These are phyloP conservation scores for Garrulus glandarius DNA, from an alignment of 2,797 vertebrate species.

Conservation along the genomic window DNA sequence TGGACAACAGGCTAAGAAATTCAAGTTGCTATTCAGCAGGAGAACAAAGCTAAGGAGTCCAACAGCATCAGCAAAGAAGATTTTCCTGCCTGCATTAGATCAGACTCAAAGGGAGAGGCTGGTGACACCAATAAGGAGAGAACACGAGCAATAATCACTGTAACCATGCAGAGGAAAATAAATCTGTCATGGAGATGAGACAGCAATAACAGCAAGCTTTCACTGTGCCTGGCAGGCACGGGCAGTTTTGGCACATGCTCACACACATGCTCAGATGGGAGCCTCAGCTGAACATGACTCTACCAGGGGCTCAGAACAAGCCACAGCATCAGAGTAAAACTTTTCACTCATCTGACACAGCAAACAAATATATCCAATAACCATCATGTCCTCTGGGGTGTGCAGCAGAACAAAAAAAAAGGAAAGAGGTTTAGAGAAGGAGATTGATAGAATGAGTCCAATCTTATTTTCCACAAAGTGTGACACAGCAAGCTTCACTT, in stretches of 20 bases:
- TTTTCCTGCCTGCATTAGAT: background rate
- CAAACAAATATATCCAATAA: constrained; percentile 25
- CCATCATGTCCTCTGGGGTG: background rate
- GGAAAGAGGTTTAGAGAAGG: background rate
- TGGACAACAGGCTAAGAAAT: background rate
- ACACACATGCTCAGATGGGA: background rate
- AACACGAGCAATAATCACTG: background rate
- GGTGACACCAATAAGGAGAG: background rate
- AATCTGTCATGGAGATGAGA: background rate
- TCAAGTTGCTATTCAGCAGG: background rate
- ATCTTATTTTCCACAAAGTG: constrained; percentile 8
- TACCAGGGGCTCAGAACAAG: background rate
- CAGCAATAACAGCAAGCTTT: background rate
- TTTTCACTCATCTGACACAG: background rate
- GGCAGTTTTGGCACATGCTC: background rate
- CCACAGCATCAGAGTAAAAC: background rate
- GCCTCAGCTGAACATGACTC: rapidly evolving
- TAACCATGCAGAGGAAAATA: background rate
- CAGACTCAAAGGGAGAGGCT: background rate
- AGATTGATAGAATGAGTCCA: constrained; percentile 3
- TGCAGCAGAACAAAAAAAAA: background rate
- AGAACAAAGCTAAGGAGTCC: background rate
- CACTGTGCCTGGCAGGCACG: background rate
- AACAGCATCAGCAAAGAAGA: background rate
- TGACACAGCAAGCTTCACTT: constrained; percentile 36